Conservation (phyloP, 2,888 invertebrate species). For the Octonoba sinensis region DNA sequence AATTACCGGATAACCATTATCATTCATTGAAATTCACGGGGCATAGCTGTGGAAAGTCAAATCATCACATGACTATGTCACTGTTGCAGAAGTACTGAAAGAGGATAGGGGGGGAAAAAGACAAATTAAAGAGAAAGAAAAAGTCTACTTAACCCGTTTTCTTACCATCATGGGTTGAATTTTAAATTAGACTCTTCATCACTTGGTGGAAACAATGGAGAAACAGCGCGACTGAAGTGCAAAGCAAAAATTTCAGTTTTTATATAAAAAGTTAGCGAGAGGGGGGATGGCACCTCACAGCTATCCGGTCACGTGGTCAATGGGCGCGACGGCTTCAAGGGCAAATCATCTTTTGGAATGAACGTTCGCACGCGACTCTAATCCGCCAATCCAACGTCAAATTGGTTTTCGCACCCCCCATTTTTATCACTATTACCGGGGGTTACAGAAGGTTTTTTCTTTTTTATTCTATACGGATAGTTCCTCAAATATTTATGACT, state of each 20-base stretch:
- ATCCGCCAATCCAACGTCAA: slow-evolving; percentile 50
- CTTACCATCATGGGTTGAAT: background rate
- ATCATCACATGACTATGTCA: too few species aligned
- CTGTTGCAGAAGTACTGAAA: background rate
- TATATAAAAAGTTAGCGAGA: background rate
- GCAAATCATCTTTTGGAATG: slow-evolving; percentile 42
- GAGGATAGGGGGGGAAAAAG: background rate
- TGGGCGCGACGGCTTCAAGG: slow-evolving; percentile 49
- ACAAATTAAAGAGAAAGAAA: background rate
- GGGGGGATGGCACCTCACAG: background rate
- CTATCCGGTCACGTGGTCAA: slow-evolving; percentile 38
- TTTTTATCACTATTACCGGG: slow-evolving; percentile 13
- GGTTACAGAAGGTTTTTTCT: slow-evolving; percentile 3
- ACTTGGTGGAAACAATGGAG: too few species aligned
- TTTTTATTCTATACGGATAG: background rate
- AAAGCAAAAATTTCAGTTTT: slow-evolving; percentile 1
- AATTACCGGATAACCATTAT: too few species aligned
- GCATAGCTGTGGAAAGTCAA: too few species aligned
- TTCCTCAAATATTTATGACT: slow-evolving; percentile 39
- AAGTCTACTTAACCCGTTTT: background rate
- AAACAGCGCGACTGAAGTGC: background rate
- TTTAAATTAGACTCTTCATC: background rate
- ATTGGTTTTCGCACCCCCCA: slow-evolving; percentile 39
- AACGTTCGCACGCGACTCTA: slow-evolving; percentile 40
- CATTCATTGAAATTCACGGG: too few species aligned